phyloP scores from a whole-genome alignment of 2,797 vertebrate genomes.

The Bufotes viridis region DNA sequence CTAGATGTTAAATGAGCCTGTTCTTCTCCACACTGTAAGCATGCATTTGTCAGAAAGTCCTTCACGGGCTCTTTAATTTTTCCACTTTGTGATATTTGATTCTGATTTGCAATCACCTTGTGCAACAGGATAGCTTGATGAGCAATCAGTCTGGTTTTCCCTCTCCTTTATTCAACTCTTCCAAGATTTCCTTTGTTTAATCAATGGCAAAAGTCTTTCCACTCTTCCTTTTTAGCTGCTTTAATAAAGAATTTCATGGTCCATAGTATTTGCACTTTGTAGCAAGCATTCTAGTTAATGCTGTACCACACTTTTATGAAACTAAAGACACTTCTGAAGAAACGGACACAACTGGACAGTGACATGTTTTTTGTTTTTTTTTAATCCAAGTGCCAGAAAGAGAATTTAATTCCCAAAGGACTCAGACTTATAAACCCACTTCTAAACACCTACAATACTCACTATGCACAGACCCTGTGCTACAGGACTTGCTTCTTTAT shows the following conservation, averaged over 20 bases:
- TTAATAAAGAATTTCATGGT: not conserved
- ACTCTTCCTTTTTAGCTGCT: not conserved
- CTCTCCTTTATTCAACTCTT: not conserved
- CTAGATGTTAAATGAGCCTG: conserved; percentile 37
- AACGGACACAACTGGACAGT: too few species aligned
- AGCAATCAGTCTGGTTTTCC: conserved; percentile 45
- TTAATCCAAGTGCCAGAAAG: too few species aligned
- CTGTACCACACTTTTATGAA: too few species aligned
- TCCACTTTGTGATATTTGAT: conserved; percentile 48
- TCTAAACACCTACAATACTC: too few species aligned
- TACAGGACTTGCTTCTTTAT: not conserved
- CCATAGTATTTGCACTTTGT: not conserved
- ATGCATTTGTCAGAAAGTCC: conserved; percentile 35
- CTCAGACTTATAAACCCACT: too few species aligned
- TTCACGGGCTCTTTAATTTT: conserved; percentile 47
- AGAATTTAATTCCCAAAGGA: too few species aligned
- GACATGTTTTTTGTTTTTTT: too few species aligned
- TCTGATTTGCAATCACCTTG: conserved; percentile 50
- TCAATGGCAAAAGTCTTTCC: conserved; percentile 20
- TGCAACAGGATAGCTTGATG: conserved; percentile 36
- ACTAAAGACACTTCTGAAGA: too few species aligned
- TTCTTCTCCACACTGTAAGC: conserved; percentile 21
- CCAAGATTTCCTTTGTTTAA: conserved; percentile 24
- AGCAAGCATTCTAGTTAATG: not conserved
- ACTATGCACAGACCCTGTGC: too few species aligned